phyloP scores from a whole-genome alignment of 2,113 vertebrate species.

The Paramisgurnus dabryanus region DNA sequence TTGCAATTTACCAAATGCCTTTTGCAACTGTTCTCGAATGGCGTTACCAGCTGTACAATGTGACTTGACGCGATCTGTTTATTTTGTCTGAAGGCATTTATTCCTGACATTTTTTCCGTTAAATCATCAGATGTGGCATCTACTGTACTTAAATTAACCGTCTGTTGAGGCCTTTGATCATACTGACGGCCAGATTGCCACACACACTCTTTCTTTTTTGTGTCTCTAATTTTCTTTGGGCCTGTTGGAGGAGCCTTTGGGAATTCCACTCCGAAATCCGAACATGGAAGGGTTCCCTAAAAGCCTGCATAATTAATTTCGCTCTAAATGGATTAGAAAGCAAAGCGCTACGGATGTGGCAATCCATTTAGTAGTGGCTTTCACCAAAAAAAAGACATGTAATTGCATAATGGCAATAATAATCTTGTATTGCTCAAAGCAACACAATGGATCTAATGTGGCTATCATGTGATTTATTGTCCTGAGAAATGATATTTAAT shows the following conservation, averaged over 20 bases:
- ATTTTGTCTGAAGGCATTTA: constrained; percentile 38
- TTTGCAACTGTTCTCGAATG: no score
- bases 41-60: neutral
- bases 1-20: neutral
- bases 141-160: constrained; percentile 54
- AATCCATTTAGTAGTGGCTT: constrained; percentile 66
- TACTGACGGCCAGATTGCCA: constrained; percentile 63
- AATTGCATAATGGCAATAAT: constrained; percentile 72
- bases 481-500: neutral
- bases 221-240: constrained; percentile 61
- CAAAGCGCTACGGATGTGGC: constrained; percentile 56
- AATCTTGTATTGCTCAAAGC: constrained; percentile 65
- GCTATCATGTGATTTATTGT: constrained; percentile 24
- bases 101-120: constrained; percentile 43
- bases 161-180: constrained; percentile 57
- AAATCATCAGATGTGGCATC: constrained; percentile 51
- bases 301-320: constrained; percentile 66
- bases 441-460: constrained; percentile 54
- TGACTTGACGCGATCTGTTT: constrained; percentile 26
- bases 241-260: constrained; percentile 47
- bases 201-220: constrained; percentile 45
- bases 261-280: constrained; percentile 58
- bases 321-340: constrained; percentile 65
- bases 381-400: constrained; percentile 61
- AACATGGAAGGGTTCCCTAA: constrained; percentile 60